Percentiles rank a stretch among this genome's conserved stretches.
Evolutionary conservation across 2,888 invertebrate species (phyloP).

Genomic region (Chaetogeoica ovagalla): DNA sequence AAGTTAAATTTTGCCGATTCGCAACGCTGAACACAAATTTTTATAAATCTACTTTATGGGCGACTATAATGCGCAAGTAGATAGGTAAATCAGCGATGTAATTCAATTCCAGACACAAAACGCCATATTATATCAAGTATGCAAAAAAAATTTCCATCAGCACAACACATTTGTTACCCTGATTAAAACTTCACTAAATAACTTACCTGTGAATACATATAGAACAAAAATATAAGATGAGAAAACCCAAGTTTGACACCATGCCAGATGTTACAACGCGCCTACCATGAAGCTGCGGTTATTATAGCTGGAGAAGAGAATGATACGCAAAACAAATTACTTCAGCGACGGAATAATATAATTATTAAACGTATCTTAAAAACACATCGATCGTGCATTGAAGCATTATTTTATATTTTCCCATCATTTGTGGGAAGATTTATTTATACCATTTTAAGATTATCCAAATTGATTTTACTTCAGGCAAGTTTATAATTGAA

Average conservation of each 20-base stretch:
- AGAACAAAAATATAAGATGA: neutral
- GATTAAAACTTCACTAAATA: neutral
- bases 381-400: no score
- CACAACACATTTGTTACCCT: neutral
- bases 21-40: constrained; percentile 54
- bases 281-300: no score
- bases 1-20: constrained; percentile 54
- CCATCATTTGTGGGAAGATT: no score
- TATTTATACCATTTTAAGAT: no score
- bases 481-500: no score
- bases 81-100: neutral
- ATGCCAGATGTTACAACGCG: neutral
- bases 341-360: no score
- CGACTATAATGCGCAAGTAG: neutral
- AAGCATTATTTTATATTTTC: no score
- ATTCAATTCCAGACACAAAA: neutral
- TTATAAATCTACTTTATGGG: constrained; percentile 56
- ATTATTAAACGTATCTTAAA: no score
- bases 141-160: neutral
- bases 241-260: constrained; percentile 24
- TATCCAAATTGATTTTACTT: no score
- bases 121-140: neutral
- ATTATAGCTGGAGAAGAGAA: no score
- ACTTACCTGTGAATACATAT: neutral
- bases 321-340: no score